Evolutionary conservation across 1,140 invertebrate genomes (phyloP).

Genomic region (Lepidurus couesii): DNA sequence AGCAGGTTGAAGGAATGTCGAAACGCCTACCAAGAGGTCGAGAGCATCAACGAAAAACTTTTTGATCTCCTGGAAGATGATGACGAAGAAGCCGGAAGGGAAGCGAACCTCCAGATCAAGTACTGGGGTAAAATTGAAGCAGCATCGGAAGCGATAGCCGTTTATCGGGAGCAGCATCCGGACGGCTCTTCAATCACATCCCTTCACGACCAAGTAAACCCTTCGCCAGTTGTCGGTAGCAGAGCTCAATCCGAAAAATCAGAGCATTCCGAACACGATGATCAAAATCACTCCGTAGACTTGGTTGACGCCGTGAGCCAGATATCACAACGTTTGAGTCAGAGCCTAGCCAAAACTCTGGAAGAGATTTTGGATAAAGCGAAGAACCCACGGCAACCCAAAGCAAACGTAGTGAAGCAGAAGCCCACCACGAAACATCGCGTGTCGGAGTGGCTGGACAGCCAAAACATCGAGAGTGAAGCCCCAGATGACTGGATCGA

Average conservation of each 20-base stretch:
- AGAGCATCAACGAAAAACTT: no score
- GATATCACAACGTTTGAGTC: background rate
- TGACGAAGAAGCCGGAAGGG: background rate
- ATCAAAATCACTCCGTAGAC: background rate
- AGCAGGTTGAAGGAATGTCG: no score
- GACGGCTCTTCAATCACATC: background rate
- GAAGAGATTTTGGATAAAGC: background rate
- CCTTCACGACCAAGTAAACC: background rate
- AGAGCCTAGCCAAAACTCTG: background rate
- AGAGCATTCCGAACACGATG: background rate
- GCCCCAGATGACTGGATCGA: conserved; percentile 28
- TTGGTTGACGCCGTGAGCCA: background rate
- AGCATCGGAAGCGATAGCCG: background rate
- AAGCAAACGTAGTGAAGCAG: background rate
- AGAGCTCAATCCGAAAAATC: background rate
- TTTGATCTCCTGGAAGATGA: no score
- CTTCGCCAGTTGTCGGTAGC: background rate
- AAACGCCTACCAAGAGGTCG: no score
- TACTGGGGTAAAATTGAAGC: background rate
- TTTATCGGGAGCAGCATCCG: background rate
- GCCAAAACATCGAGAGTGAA: background rate
- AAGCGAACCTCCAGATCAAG: background rate
- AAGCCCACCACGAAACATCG: background rate
- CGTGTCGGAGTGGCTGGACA: background rate
- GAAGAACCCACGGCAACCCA: background rate